phyloP scores from a whole-genome alignment of 2,888 invertebrate genomes.

The Ophion slaviceki region DNA sequence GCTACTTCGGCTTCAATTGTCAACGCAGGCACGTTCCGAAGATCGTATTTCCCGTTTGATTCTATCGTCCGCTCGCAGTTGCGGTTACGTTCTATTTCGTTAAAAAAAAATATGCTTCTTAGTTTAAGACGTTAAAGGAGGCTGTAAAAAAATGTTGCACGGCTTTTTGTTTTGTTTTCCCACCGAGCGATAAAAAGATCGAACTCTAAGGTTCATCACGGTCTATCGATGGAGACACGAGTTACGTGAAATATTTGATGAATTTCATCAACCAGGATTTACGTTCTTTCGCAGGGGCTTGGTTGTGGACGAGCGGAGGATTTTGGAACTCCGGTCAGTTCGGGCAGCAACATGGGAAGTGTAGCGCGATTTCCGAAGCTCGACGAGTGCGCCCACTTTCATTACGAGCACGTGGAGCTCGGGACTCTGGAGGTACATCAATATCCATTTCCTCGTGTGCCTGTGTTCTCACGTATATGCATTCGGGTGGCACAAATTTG shows the following conservation, averaged over 20 bases:
- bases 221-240: too few species aligned
- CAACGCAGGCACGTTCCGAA: slow-evolving; percentile 66
- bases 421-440: slow-evolving; percentile 88
- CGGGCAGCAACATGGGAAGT: slow-evolving; percentile 80
- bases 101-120: too few species aligned
- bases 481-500: too few species aligned
- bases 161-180: too few species aligned
- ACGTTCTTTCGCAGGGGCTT: slow-evolving; percentile 73
- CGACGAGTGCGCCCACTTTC: slow-evolving; percentile 99
- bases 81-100: background rate
- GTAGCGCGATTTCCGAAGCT: slow-evolving; percentile 90
- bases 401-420: slow-evolving; percentile 97
- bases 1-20: slow-evolving; percentile 73
- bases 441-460: background rate
- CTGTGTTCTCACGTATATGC: background rate
- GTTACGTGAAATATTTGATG: background rate
- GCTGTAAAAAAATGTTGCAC: too few species aligned
- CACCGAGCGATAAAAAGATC: too few species aligned
- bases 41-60: slow-evolving; percentile 31
- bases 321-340: slow-evolving; percentile 78
- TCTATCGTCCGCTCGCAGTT: slow-evolving; percentile 23
- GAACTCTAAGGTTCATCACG: too few species aligned
- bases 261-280: slow-evolving; percentile 31
- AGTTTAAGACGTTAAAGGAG: too few species aligned
- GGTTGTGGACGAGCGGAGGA: slow-evolving; percentile 79